phyloP scores from a whole-genome alignment of 2,113 vertebrate species.

The Brachirus orientalis region DNA sequence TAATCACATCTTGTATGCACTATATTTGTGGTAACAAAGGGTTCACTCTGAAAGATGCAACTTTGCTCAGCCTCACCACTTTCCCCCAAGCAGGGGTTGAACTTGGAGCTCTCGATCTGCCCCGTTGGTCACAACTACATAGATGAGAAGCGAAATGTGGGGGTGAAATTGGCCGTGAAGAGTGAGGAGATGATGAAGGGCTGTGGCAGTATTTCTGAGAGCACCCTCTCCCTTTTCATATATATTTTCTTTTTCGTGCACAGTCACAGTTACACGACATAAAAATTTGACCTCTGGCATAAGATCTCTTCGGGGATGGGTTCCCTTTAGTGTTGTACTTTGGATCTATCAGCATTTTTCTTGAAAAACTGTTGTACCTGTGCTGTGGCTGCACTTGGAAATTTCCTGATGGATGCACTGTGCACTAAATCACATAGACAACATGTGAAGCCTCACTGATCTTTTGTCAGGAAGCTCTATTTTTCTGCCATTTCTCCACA shows the following conservation, averaged over 20 bases:
- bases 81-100: conserved; percentile 22
- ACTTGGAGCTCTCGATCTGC: conserved; percentile 29
- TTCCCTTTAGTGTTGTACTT: neutral
- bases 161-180: conserved; percentile 58
- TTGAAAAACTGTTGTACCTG: conserved; percentile 8
- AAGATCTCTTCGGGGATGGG: conserved; percentile 30
- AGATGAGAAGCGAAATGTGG: conserved; percentile 42
- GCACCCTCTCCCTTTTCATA: conserved; percentile 52
- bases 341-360: conserved; percentile 5
- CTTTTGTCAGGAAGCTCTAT: neutral
- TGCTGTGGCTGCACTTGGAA: neutral
- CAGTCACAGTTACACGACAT: conserved; percentile 37
- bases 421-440: conserved; percentile 10
- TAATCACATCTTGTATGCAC: neutral
- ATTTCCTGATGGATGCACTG: neutral
- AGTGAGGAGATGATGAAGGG: conserved; percentile 52
- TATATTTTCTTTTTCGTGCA: conserved; percentile 15
- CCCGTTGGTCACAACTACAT: conserved; percentile 43
- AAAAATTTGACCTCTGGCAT: conserved; percentile 48
- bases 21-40: neutral
- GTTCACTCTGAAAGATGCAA: conserved; percentile 15
- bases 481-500: neutral
- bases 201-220: conserved; percentile 44
- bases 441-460: conserved; percentile 10
- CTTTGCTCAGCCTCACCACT: conserved; percentile 23